Evolutionary conservation across 2,888 invertebrate genomes (phyloP).

Genomic region (Netelia melanura): DNA sequence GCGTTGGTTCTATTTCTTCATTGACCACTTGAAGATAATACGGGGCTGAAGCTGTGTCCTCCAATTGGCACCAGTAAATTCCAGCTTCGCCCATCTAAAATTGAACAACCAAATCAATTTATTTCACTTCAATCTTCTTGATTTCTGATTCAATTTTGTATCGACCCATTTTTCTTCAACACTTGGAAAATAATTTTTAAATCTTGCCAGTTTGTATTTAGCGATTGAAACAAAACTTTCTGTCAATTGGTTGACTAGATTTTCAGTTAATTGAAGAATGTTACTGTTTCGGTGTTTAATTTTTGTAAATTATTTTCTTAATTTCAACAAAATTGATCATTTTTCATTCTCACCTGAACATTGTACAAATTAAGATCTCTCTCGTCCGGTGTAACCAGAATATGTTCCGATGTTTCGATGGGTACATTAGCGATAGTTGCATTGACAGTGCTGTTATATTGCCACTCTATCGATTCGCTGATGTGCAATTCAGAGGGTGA

Average conservation of each 20-base stretch:
- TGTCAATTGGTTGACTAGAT: too few species aligned
- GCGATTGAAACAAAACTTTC: too few species aligned
- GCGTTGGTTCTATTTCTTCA: slow-evolving; percentile 83
- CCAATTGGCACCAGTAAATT: slow-evolving; percentile 86
- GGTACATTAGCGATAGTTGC: slow-evolving; percentile 77
- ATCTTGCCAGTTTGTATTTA: too few species aligned
- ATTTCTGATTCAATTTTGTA: too few species aligned
- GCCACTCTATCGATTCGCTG: slow-evolving; percentile 85
- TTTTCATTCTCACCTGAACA: slow-evolving; percentile 76
- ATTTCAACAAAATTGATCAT: neutral
- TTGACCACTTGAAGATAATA: slow-evolving; percentile 86
- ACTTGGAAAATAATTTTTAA: too few species aligned
- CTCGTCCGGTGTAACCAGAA: slow-evolving; percentile 84
- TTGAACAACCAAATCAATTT: neutral
- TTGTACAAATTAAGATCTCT: slow-evolving; percentile 86
- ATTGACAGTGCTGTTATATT: slow-evolving; percentile 79
- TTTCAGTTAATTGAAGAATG: neutral
- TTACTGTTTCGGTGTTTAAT: slow-evolving; percentile 3
- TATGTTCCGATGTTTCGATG: slow-evolving; percentile 84
- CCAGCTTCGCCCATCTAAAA: slow-evolving; percentile 85
- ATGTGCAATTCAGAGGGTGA: slow-evolving; percentile 85
- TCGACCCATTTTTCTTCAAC: too few species aligned
- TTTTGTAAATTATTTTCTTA: neutral
- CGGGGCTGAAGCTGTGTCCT: slow-evolving; percentile 83
- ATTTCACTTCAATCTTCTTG: too few species aligned